Evolutionary conservation across 2,888 invertebrate genomes (phyloP).

Genomic region (Drosophila neonasuta): DNA sequence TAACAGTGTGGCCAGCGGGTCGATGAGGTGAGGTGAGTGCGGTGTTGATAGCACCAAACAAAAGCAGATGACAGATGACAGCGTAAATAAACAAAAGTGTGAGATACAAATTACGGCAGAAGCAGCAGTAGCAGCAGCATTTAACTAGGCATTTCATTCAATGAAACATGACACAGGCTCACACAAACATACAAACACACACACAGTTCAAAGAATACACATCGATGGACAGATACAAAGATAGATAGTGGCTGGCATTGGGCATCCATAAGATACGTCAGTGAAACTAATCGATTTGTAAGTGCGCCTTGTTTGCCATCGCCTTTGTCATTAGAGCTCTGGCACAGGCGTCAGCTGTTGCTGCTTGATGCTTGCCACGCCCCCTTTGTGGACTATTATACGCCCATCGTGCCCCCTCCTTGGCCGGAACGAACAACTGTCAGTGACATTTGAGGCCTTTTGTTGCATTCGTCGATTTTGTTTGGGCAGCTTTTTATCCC

Average conservation of each 20-base stretch:
- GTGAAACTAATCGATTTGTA: constrained; percentile 61
- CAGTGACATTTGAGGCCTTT: constrained; percentile 34
- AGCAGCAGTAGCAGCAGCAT: constrained; percentile 53
- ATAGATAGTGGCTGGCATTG: constrained; percentile 44
- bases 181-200: constrained; percentile 11
- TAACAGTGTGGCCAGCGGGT: neutral
- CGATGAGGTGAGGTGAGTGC: neutral
- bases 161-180: constrained; percentile 60
- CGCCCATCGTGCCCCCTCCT: constrained; percentile 1
- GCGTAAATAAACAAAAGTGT: constrained; percentile 71
- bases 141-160: constrained; percentile 73
- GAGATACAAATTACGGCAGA: constrained; percentile 69
- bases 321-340: constrained; percentile 42
- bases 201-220: constrained; percentile 4
- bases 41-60: constrained; percentile 55
- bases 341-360: constrained; percentile 31
- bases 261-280: constrained; percentile 51
- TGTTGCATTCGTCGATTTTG: constrained; percentile 37
- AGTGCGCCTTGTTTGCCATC: constrained; percentile 30
- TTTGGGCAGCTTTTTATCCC: constrained; percentile 26
- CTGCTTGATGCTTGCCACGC: constrained; percentile 29
- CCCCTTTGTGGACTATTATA: constrained; percentile 1
- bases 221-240: constrained; percentile 9
- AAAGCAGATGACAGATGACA: constrained; percentile 73
- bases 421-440: constrained; percentile 10